A percentile compares a stretch with the other conserved stretches of the same genome.
phyloP scores from a whole-genome alignment of 2,113 vertebrate genomes.

The Neoarius graeffei region DNA sequence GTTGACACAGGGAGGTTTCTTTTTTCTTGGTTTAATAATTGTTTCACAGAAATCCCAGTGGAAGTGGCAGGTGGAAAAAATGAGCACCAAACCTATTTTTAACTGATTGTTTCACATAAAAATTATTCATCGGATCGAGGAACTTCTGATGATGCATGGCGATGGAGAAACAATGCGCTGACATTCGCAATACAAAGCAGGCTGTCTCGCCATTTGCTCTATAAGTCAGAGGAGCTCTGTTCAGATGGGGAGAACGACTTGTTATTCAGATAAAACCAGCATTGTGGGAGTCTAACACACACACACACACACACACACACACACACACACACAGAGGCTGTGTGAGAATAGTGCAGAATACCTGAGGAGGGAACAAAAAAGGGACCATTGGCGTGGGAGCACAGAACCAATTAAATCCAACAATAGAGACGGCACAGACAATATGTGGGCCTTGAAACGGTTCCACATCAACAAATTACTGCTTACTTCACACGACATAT shows the following conservation, averaged over 20 bases:
- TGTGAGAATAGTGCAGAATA: conserved; percentile 38
- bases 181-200: conserved; percentile 53
- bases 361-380: conserved; percentile 45
- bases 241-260: conserved; percentile 43
- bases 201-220: conserved; percentile 50
- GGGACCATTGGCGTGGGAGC: conserved; percentile 49
- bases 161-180: conserved; percentile 38
- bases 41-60: background rate
- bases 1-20: background rate
- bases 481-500: conserved; percentile 19
- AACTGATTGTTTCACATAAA: conserved; percentile 38
- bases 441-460: conserved; percentile 24
- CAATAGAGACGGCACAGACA: conserved; percentile 51
- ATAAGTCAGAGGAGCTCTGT: conserved; percentile 42
- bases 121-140: conserved; percentile 26
- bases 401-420: conserved; percentile 57
- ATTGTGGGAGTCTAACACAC: conserved; percentile 35
- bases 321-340: conserved; percentile 7
- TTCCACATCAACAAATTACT: conserved; percentile 27
- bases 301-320: too few relatives aligned
- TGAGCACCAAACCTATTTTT: conserved; percentile 42
- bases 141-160: conserved; percentile 35
- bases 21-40: background rate
- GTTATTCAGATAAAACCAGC: conserved; percentile 51
- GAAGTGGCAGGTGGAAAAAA: background rate